These are phyloP conservation scores for Amphiprion ocellaris DNA, from an alignment of 2,113 vertebrate genomes.

Conservation along the genomic window DNA sequence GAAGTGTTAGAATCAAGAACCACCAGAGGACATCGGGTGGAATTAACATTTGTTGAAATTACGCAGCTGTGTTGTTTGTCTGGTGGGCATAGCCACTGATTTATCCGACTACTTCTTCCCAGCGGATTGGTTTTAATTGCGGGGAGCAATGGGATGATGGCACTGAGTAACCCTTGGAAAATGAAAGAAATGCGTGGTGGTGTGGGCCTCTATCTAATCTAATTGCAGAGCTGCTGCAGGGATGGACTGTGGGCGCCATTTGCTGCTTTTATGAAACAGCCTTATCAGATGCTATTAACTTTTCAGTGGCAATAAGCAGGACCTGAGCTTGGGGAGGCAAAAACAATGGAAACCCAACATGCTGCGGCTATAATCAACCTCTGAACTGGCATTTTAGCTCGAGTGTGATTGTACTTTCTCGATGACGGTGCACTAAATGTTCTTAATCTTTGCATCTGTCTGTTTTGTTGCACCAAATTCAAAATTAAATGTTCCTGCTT, in stretches of 20 bases:
- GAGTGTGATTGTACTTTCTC: too few relatives aligned
- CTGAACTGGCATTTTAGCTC: too few relatives aligned
- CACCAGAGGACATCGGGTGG: background rate
- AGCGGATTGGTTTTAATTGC: background rate
- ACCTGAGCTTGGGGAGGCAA: background rate
- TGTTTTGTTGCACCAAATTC: too few relatives aligned
- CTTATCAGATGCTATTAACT: conserved; percentile 55
- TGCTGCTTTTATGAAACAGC: conserved; percentile 59
- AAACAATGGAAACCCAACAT: background rate
- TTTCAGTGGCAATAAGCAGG: conserved; percentile 1
- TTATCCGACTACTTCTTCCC: background rate
- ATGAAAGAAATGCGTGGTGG: background rate
- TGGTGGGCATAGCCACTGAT: conserved; percentile 4
- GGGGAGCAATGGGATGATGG: background rate
- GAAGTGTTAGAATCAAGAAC: conserved; percentile 12
- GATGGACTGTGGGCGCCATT: conserved; percentile 26
- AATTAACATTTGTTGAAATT: conserved; percentile 6
- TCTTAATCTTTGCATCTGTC: too few relatives aligned
- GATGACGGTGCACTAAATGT: too few relatives aligned
- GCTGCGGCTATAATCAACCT: too few relatives aligned
- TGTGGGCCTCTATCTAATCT: conserved; percentile 18
- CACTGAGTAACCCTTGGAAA: conserved; percentile 9
- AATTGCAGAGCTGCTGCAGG: conserved; percentile 39
- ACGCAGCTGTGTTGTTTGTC: background rate
- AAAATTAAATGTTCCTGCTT: too few relatives aligned